Evolutionary conservation across 2,113 vertebrate genomes (phyloP), one percentile per base, ranked within the genome.

Genomic region (Rutilus rutilus): DNA sequence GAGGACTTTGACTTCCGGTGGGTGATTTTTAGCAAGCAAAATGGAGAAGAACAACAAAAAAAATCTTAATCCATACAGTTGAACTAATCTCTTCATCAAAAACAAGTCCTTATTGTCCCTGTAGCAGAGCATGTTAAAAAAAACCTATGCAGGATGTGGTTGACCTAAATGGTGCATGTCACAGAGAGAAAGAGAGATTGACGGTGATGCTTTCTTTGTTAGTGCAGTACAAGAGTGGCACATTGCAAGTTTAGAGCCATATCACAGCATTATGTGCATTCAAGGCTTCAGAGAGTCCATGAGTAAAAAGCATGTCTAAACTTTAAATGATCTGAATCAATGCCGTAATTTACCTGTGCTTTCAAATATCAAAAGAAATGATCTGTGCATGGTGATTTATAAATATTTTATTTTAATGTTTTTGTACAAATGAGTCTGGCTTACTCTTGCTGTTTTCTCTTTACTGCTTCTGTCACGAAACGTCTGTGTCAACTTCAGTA

Each of bases 141-240:
- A 57, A 91, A 84, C 90, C 89, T 80, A 82, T 86, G 86, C 93
- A 94, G 95, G 95, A 96, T 96, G 95, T 94, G 95, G 95, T 95
- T 91, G 84, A 93, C 91, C 90, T 89, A 93, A 92, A 92, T 92
- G 89, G 86, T 93, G 90, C 74, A 78, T 71, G 11, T 71, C 64
- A 86, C 77, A 91, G 85, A 87, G 17, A 81, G 36, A 86, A 25
- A 75, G n/a, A 82, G 71, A 86, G 69, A 62, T 80, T 69, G 52
- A 39, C 45, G 54, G 11, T 69, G 80, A 21, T 64, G 69, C 27
- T 27, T 82, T 82, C 45, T 69, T 45, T 65, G 62, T 82, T 5
- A n/a, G n/a, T n/a, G n/a, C n/a, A n/a, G n/a, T n/a, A 25, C 11
- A 11, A 45, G 12, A 25, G 42, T 50, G 62, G 15, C 60, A 67